Evolutionary conservation across 2,797 vertebrate genomes (phyloP).

Genomic region (Eidolon dupreanum): DNA sequence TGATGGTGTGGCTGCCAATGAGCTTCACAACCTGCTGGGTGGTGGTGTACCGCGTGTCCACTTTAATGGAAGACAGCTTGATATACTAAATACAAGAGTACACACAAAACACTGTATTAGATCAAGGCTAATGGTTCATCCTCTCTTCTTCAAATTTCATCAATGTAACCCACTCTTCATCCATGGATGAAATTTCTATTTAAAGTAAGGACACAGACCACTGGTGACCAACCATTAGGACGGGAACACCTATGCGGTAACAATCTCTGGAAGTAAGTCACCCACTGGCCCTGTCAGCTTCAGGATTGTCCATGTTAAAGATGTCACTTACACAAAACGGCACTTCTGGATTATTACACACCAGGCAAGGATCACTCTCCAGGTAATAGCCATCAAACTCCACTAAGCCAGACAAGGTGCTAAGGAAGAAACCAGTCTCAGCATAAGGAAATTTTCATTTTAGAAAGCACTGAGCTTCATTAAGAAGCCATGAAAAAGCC

Average conservation of each 20-base stretch:
- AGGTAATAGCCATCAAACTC: conserved; percentile 98
- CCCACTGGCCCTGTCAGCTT: neutral
- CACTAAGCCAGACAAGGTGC: conserved; percentile 97
- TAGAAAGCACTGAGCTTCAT: neutral
- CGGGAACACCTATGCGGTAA: neutral
- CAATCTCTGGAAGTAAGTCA: neutral
- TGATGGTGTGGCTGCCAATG: conserved; percentile 99
- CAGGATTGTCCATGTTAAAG: neutral
- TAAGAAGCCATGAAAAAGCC: neutral
- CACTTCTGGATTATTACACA: conserved; percentile 99
- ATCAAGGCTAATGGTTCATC: neutral
- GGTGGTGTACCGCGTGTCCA: conserved; percentile 99
- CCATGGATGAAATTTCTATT: neutral
- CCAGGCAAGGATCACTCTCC: conserved; percentile 98
- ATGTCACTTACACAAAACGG: conserved; percentile 95
- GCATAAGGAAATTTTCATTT: conserved; percentile 1
- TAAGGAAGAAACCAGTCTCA: conserved; percentile 77
- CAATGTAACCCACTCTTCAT: neutral
- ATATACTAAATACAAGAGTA: conserved; percentile 91
- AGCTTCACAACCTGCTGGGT: conserved; percentile 99
- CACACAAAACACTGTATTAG: neutral
- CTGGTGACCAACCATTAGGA: neutral
- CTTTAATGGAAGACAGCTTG: conserved; percentile 99
- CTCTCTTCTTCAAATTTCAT: neutral
- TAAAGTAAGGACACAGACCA: neutral